Base-by-base conservation (phyloP, 2,113 vertebrate genomes). In the Lichenostomus cassidix region DNA sequence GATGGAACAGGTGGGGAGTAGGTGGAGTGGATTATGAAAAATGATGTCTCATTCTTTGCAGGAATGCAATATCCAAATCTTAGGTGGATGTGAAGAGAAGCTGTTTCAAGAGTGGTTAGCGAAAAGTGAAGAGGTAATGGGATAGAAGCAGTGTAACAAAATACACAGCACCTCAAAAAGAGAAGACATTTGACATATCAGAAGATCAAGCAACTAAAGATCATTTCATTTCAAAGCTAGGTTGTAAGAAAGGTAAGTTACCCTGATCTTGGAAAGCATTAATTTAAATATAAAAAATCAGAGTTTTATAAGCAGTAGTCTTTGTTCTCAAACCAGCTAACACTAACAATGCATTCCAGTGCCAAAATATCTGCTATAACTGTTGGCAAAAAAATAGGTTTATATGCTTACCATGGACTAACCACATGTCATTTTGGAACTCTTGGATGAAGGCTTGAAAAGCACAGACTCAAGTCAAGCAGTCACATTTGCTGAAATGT, bases 1-100 rank as follows among this genome's bases (percentile, higher is more conserved):
- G 95, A 96, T 89, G 83, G 95, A 97, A 44, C 96, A 96, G 92
- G 93, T 96, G 94, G 95, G 76, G 88, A 96, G 95, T 96, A 95
- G 94, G 96, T 93, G 96, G 95, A 94, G 59, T 74, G 47, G 70
- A 95, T 86, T 56, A 77, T 69, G 88, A 83, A 82, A 78, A 92
- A 87, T 35, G 58, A 95, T 95, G 93, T 55, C 88, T 96, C 87
- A 95, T 88, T 95, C 93, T 87, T 46, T 79, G 62, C 91, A 94
- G 68, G 67, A 94, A 89, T 69, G 70, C 33, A 84, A 46, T 41
- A 84, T 29, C 81, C 62, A 84, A 64, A 76, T 55, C 82, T 79
- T 85, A 80, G 78, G 91, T 92, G 58, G 37, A 91, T 76, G 41
- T 76, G 81, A 91, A 87, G n/a, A 69, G 46, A 94, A 95, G 53